A percentile compares a stretch with the other conserved stretches of the same genome.
These are phyloP conservation scores for Mungos mungo DNA, from an alignment of 2,113 vertebrate species.

Conservation along the genomic window DNA sequence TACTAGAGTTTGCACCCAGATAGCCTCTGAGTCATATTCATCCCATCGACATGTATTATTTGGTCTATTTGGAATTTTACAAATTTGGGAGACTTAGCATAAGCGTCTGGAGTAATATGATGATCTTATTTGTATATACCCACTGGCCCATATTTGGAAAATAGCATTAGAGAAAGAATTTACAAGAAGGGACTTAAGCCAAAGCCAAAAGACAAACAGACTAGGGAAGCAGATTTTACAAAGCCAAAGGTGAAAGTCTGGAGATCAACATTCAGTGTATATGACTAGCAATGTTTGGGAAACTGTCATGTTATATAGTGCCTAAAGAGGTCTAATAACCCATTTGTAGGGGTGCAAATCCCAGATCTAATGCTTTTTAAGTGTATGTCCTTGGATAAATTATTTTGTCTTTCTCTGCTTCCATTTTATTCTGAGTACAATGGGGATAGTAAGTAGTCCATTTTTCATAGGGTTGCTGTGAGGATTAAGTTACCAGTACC, in stretches of 20 bases:
- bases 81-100: slow-evolving; percentile 27
- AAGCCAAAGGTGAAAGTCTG: not conserved
- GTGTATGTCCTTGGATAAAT: not conserved
- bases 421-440: slow-evolving; percentile 23
- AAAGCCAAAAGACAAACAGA: not conserved
- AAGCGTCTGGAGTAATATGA: not conserved
- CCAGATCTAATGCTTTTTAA: not conserved
- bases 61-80: slow-evolving; percentile 2
- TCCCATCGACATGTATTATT: not conserved
- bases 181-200: not conserved
- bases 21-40: not conserved
- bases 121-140: not conserved
- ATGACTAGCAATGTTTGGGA: not conserved
- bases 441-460: not conserved
- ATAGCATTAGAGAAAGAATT: not conserved
- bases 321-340: not conserved
- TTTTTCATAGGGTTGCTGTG: not conserved
- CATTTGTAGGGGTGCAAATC: not conserved
- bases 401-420: slow-evolving; percentile 4
- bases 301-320: not conserved
- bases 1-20: not conserved
- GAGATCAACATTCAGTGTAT: not conserved
- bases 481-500: not conserved
- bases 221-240: not conserved
- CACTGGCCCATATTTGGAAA: not conserved